phyloP scores from a whole-genome alignment of 53 echinoderm and acorn worm genomes.

The Holothuria scabra region DNA sequence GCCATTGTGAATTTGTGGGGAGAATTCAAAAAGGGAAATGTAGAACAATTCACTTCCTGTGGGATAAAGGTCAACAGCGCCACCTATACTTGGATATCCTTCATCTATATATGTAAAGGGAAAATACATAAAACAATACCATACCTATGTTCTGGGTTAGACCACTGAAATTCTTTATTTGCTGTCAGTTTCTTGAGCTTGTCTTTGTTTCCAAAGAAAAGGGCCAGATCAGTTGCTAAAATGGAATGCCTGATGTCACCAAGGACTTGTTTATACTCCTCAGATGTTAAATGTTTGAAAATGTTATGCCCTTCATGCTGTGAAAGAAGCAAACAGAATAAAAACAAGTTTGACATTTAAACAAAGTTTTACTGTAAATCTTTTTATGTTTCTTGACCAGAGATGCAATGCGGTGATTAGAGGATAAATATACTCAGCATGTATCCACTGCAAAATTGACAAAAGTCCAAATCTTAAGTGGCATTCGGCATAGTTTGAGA shows the following conservation, averaged over 20 bases:
- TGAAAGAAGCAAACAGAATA: not conserved
- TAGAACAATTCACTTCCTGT: too few species aligned
- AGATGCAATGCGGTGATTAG: too few species aligned
- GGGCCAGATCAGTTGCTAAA: conserved; percentile 92
- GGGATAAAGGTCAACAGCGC: too few species aligned
- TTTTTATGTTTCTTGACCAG: too few species aligned
- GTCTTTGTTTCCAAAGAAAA: conserved; percentile 98
- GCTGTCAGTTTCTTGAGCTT: conserved; percentile 86
- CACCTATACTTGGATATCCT: too few species aligned
- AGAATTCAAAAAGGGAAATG: too few species aligned
- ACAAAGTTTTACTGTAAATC: too few species aligned
- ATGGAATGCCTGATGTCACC: conserved; percentile 90
- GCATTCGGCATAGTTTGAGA: too few species aligned
- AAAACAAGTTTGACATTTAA: not conserved
- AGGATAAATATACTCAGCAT: too few species aligned
- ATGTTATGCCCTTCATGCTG: conserved; percentile 98
- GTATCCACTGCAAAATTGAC: too few species aligned
- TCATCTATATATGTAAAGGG: not conserved
- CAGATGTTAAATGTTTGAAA: conserved; percentile 93
- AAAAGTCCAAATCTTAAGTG: too few species aligned
- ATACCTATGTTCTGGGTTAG: conserved; percentile 90
- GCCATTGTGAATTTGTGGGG: too few species aligned
- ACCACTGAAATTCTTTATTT: conserved; percentile 77
- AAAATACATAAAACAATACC: not conserved
- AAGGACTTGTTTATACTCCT: conserved; percentile 92